phyloP scores from a whole-genome alignment of 2,888 invertebrate genomes.

The Ormyrus pomaceus region DNA sequence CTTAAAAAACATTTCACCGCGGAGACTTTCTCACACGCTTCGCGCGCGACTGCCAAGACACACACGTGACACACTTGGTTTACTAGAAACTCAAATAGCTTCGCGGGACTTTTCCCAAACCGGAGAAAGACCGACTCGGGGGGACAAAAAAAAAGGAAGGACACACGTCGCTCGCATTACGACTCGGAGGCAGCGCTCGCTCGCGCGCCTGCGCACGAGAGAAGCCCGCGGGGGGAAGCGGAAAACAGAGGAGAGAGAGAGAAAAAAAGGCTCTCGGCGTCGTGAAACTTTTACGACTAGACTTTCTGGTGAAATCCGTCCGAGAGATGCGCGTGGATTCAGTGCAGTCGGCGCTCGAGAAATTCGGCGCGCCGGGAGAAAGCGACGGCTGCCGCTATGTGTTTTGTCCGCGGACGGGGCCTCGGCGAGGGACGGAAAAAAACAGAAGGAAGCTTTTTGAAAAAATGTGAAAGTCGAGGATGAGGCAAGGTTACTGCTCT shows the following conservation, averaged over 20 bases:
- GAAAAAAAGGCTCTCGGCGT: constrained; percentile 13
- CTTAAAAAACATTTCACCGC: constrained; percentile 29
- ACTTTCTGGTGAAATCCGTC: constrained; percentile 55
- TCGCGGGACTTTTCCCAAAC: constrained; percentile 32
- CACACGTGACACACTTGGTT: constrained; percentile 20
- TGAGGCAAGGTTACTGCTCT: constrained; percentile 51
- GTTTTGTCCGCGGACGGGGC: constrained; percentile 22
- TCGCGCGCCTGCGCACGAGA: not conserved
- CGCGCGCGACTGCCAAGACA: not conserved
- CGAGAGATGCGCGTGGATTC: constrained; percentile 35
- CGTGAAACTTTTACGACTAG: constrained; percentile 59
- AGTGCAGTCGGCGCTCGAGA: constrained; percentile 35
- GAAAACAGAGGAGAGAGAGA: constrained; percentile 8
- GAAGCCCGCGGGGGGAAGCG: not conserved
- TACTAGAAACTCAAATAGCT: constrained; percentile 28
- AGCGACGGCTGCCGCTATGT: constrained; percentile 47
- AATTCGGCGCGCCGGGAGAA: constrained; percentile 57
- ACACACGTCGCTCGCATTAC: not conserved
- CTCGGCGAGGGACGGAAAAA: constrained; percentile 1
- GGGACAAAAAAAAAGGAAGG: constrained; percentile 2
- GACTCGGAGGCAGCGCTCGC: not conserved
- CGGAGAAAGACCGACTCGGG: not conserved
- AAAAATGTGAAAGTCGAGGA: constrained; percentile 71
- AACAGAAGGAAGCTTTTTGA: constrained; percentile 57
- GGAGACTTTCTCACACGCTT: constrained; percentile 7